A percentile compares a stretch with the other conserved stretches of the same genome.
Conservation (phyloP, 1,140 invertebrate genomes). For the Papilio xuthus region DNA sequence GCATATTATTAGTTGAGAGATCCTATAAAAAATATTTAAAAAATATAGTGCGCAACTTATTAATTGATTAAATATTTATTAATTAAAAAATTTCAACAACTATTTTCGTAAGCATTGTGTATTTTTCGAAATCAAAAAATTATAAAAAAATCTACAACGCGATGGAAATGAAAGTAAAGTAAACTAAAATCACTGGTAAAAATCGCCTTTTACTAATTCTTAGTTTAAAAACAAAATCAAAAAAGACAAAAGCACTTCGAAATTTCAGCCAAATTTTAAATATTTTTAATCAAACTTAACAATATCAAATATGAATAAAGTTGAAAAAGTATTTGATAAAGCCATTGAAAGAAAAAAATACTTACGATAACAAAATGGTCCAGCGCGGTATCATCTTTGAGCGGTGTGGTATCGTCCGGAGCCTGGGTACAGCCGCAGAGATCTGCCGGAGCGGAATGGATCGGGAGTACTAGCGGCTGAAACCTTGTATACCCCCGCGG, state of each 20-base stretch:
- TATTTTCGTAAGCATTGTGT: too few relatives aligned
- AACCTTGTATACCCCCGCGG: constrained; percentile 72
- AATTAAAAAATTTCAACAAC: too few relatives aligned
- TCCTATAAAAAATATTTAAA: constrained; percentile 46
- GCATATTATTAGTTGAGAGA: constrained; percentile 44
- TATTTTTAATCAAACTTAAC: too few relatives aligned
- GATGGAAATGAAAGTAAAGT: too few relatives aligned
- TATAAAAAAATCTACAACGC: too few relatives aligned
- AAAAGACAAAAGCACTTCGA: neutral
- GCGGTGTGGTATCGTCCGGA: neutral
- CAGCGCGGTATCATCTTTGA: constrained; percentile 45
- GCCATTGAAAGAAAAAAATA: constrained; percentile 40
- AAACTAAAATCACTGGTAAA: too few relatives aligned
- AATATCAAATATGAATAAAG: neutral
- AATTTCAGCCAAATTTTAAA: neutral
- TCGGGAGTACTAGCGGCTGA: constrained; percentile 60
- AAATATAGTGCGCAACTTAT: neutral
- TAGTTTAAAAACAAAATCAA: too few relatives aligned
- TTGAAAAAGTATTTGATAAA: constrained; percentile 1
- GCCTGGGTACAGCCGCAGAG: constrained; percentile 34
- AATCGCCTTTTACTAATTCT: too few relatives aligned
- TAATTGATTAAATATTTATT: neutral
- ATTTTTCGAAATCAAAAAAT: neutral
- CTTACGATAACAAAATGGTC: constrained; percentile 55
- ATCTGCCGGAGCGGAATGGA: constrained; percentile 57